Base-by-base conservation (phyloP, 2,888 invertebrate genomes). In the Rhodophaea formosa region DNA sequence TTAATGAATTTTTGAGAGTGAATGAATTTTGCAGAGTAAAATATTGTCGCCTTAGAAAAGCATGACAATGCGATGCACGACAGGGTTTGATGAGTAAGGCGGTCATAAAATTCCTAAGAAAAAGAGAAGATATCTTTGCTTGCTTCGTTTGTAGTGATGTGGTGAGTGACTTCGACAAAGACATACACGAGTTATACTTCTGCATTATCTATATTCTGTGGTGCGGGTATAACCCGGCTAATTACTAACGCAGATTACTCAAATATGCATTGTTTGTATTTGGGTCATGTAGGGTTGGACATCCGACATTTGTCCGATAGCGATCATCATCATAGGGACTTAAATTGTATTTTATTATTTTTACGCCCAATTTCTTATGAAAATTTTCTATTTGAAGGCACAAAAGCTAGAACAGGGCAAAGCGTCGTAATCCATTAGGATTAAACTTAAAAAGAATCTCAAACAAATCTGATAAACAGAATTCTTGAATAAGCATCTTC, bases 211-310 rank as follows among this genome's bases (percentile, higher is more conserved):
- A 23, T 23, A 23, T 23, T 23, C 5, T 23, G 23, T 23, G 5
- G 23, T 23, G 23, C 23, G 23, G 42, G 49, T 61, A 57, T 57
- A 67, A 64, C 71, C 71, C 70, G 73, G 80, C 83, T 86, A 88
- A 87, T 88, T 86, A 83, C 80, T 68, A 74, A 73, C 76, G 79
- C 81, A 77, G 80, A 83, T 84, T 80, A 79, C 75, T 75, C 67
- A 75, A 79, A 80, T 80, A 79, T 79, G 75, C 77, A 79, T 79
- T 78, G 79, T 76, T 70, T 70, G 63, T 71, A 81, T 79, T 66
- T 79, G 65, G 82, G 82, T 79, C 82, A 77, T 74, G 71, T 5
- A 46, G 55, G 46, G 35, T 46, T 47, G 23, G 17, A 39, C 39
- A 12, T 39, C n/a, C 39, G n/a, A 12, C 5, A 12, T 39, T 1